These are phyloP conservation scores for Cataglyphis cursor DNA, from an alignment of 2,888 invertebrate genomes.

Conservation along the genomic window DNA sequence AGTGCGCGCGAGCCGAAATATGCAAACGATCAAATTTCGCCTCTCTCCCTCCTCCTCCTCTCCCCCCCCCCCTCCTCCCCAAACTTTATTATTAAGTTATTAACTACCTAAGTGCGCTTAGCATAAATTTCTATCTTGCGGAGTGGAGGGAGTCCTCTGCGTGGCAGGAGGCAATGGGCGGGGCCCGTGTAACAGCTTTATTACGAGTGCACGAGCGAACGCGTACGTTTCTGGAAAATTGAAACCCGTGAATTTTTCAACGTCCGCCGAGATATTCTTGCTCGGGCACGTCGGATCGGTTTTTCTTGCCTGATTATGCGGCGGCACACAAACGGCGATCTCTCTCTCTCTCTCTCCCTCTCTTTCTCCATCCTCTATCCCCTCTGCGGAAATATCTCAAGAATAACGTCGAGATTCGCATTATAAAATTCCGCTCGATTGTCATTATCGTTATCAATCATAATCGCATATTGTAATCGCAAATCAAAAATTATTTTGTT, in stretches of 20 bases:
- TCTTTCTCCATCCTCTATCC: too few relatives aligned
- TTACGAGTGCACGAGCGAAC: constrained; percentile 54
- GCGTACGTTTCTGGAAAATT: constrained; percentile 47
- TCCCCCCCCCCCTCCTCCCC: not conserved
- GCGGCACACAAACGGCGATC: constrained; percentile 48
- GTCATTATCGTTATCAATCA: not conserved
- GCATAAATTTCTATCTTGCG: constrained; percentile 71
- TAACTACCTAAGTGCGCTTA: constrained; percentile 72
- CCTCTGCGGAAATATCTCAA: not conserved
- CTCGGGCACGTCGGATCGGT: constrained; percentile 48
- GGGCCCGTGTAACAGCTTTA: constrained; percentile 39
- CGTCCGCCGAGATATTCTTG: constrained; percentile 51
- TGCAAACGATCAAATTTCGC: constrained; percentile 69
- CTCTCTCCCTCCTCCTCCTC: too few relatives aligned
- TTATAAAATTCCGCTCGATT: not conserved
- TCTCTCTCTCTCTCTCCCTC: not conserved
- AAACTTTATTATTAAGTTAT: constrained; percentile 74
- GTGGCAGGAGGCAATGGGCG: not conserved
- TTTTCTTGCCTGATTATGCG: constrained; percentile 56
- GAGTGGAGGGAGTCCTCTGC: not conserved
- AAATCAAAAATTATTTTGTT: not conserved
- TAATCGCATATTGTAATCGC: not conserved
- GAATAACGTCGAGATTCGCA: constrained; percentile 6
- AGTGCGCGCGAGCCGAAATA: constrained; percentile 56
- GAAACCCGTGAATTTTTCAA: constrained; percentile 56